Evolutionary conservation across 2,888 invertebrate species (phyloP), one percentile per base, ranked within the genome.

Genomic region (Megalurothrips usitatus): DNA sequence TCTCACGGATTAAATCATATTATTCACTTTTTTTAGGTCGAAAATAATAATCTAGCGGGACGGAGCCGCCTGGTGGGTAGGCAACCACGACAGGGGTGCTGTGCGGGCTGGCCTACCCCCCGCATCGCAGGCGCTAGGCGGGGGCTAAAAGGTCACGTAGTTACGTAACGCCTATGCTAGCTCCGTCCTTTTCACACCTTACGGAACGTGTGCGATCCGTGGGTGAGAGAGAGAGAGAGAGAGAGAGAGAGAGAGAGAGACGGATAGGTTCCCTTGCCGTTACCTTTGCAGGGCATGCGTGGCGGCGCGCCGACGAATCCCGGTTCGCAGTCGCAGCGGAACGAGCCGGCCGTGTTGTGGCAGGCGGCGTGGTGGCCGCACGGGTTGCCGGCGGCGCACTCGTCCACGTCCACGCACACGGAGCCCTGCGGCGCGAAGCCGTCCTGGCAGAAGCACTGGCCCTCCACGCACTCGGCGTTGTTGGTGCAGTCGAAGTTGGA

Each of bases 401-500:
- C 96, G 86, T 96, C 92, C 75, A 95, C 88, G 85, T 96, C 96
- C 79, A 92, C 89, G 86, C 96, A 96, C 83, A 92, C 90, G 0
- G 96, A 93, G 75, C 93, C 94, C 84, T 92, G 91, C 0, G 95
- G 93, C 82, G 92, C 91, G 86, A 96, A 96, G 26, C 96, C 96
- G 84, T 94, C 92, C 87, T 95, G 92, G 86, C 96, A 96, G 89
- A 94, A 95, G 86, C 96, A 96, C 88, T 95, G 95, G 83, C 92
- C 92, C 85, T 96, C 94, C 83, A 94, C 91, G 86, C 96, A 96
- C 88, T 95, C 95, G 0, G 96, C 96, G 86, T 96, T 96, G 87
- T 96, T 96, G 58, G 95, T 95, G 86, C 96, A 96, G 86, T 96
- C 96, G 85, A 95, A 96, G 86, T 96, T 96, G 0, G 93, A 92